phyloP scores from a whole-genome alignment of 2,113 vertebrate species.

The Protobothrops flavoviridis region DNA sequence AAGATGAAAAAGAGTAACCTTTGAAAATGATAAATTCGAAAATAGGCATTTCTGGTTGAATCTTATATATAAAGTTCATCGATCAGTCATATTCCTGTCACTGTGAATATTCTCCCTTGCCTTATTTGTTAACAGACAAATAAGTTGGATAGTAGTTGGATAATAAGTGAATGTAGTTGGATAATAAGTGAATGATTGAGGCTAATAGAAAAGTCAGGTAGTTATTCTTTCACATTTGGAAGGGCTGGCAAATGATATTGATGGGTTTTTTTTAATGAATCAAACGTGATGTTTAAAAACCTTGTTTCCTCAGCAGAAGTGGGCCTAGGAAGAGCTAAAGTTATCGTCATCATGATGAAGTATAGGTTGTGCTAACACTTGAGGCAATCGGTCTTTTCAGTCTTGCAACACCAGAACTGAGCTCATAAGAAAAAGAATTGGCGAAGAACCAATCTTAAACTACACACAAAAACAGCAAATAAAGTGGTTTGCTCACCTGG shows the following conservation, averaged over 20 bases:
- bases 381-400: not conserved
- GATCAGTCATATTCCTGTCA: not conserved
- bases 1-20: not conserved
- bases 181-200: not conserved
- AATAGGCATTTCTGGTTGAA: not conserved
- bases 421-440: too few relatives aligned
- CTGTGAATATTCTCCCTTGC: not conserved
- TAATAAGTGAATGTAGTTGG: not conserved
- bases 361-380: not conserved
- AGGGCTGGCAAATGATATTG: not conserved
- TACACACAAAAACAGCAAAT: too few relatives aligned
- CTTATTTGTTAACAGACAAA: not conserved
- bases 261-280: not conserved
- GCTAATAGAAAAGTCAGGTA: not conserved
- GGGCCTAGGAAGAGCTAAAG: not conserved
- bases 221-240: not conserved
- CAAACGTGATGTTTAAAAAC: not conserved
- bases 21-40: not conserved
- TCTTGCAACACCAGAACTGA: not conserved
- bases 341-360: not conserved
- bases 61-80: not conserved
- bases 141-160: too few relatives aligned
- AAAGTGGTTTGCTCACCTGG: too few relatives aligned
- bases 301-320: not conserved
- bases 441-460: too few relatives aligned